Base-by-base conservation (phyloP, 2,888 invertebrate species). In the Orchesella flavescens region DNA sequence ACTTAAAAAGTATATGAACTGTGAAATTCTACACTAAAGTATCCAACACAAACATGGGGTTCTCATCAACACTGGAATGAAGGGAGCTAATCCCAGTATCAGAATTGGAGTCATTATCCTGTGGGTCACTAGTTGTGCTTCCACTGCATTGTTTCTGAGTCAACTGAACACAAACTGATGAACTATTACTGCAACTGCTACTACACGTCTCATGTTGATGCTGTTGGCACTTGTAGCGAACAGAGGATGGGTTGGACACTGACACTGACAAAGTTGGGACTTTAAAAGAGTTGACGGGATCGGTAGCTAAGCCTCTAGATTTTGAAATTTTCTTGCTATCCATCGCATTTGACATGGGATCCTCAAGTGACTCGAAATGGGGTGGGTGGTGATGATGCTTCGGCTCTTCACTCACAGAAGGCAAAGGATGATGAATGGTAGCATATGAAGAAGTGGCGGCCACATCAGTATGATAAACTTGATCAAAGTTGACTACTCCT, bases 61-160 rank as follows among this genome's bases (percentile, higher is more conserved):
- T 90, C 84, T 90, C 90, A 84, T 90, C 90, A 75, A 90, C 90
- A 76, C 90, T 90, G 61, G 91, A 91, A 85, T 91, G 91, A 85
- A 91, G 89, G 0, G 91, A 91, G 87, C 91, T 91, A 4, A 91
- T 89, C 0, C 92, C 92, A 0, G 91, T 91, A 87, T 92, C 91
- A 0, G 91, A 91, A 85, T 91, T 91, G 1, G 91, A 91, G 86
- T 91, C 91, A 24, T 89, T 90, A 75, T 90, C 90, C 46, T 86
- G 86, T 71, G 78, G 72, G 46, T 87, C 85, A 21, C 65, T 80
- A 46, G 65, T 73, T 19, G 23, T 75, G 13, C 53, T 55, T 3
- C 69, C 34, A 17, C 57, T 66, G 68, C 80, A 73, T 69, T 73
- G 80, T 74, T 80, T 80, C 59, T 80, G 80, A 46, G 12, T 74